These are phyloP conservation scores for Podarcis muralis DNA, from an alignment of 2,113 vertebrate genomes.

Conservation along the genomic window DNA sequence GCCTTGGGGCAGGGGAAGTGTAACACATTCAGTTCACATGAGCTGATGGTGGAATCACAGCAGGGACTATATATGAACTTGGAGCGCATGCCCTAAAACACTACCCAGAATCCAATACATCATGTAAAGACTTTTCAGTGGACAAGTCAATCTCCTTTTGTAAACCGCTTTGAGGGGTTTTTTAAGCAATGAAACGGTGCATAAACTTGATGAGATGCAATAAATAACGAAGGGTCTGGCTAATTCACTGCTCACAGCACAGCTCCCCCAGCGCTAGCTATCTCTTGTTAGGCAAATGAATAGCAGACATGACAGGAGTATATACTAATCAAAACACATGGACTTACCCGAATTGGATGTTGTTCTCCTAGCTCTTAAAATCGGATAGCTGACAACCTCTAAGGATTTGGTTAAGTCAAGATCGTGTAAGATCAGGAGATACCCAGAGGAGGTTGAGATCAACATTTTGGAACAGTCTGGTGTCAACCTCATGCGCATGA, in stretches of 20 bases:
- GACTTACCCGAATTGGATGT: slow-evolving; percentile 88
- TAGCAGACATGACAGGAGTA: background rate
- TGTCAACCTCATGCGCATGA: slow-evolving; percentile 97
- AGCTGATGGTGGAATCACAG: background rate
- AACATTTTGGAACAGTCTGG: slow-evolving; percentile 99
- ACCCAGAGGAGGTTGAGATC: slow-evolving; percentile 97
- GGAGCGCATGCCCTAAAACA: too few relatives aligned
- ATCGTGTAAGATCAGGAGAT: slow-evolving; percentile 96
- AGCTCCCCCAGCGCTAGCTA: background rate
- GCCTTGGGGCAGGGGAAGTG: background rate
- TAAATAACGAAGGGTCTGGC: background rate
- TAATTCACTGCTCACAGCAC: background rate
- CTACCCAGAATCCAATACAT: background rate
- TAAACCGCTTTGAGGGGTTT: too few relatives aligned
- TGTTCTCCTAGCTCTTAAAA: slow-evolving; percentile 90
- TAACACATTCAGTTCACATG: background rate
- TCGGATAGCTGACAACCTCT: slow-evolving; percentile 96
- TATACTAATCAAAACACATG: background rate
- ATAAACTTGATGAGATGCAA: background rate
- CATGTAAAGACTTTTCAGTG: background rate
- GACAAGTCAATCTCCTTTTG: background rate
- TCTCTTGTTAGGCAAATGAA: background rate
- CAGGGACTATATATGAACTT: background rate
- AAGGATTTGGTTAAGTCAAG: slow-evolving; percentile 97
- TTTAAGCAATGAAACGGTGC: too few relatives aligned